These are phyloP conservation scores for Lordiphosa mommai DNA, from an alignment of 1,140 invertebrate genomes.

Conservation along the genomic window DNA sequence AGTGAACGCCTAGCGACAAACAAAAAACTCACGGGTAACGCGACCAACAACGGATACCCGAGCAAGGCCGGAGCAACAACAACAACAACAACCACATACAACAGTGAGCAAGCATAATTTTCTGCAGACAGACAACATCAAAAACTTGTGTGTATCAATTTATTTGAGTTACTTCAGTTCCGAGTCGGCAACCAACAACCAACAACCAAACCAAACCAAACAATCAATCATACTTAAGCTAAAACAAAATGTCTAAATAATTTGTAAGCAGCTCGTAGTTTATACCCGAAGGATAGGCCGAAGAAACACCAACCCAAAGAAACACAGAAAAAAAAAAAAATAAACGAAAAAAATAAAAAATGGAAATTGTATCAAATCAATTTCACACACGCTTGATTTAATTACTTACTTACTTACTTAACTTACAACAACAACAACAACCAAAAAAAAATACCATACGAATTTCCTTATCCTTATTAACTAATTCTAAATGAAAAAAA, in stretches of 20 bases:
- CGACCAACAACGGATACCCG: too few relatives aligned
- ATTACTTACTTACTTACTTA: constrained; percentile 21
- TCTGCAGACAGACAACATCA: too few relatives aligned
- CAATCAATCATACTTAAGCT: constrained; percentile 52
- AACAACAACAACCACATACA: constrained; percentile 24
- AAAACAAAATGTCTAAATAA: constrained; percentile 41
- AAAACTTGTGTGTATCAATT: too few relatives aligned
- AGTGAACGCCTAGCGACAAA: constrained; percentile 22
- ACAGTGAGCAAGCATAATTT: constrained; percentile 18
- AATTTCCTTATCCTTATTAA: constrained; percentile 4
- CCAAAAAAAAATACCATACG: background rate
- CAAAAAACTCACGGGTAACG: constrained; percentile 17
- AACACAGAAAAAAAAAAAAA: constrained; percentile 13
- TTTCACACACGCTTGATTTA: constrained; percentile 36
- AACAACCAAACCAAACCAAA: constrained; percentile 18
- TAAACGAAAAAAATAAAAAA: constrained; percentile 9
- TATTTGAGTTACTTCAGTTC: constrained; percentile 52
- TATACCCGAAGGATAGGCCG: background rate
- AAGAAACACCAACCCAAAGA: background rate
- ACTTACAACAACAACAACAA: constrained; percentile 17
- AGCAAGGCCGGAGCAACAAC: constrained; percentile 10
- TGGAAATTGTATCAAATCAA: constrained; percentile 17
- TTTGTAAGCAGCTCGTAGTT: constrained; percentile 30
- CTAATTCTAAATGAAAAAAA: constrained; percentile 15
- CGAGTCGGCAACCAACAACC: constrained; percentile 34